Evolutionary conservation across 2,797 vertebrate genomes (phyloP).

Genomic region (Capromys pilorides): DNA sequence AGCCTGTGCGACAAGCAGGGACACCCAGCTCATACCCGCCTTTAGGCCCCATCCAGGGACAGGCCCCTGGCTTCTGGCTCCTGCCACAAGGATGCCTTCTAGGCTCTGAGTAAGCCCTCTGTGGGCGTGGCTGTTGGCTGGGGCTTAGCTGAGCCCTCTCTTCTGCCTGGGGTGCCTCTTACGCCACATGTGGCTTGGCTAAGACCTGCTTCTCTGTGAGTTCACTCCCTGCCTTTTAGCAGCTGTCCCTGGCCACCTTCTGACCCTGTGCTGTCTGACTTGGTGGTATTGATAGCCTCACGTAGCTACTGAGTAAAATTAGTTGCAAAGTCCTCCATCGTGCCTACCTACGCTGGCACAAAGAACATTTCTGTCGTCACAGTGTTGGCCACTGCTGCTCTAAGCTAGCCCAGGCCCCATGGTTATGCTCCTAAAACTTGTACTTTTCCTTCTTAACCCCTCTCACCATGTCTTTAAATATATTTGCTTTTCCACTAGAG

Average conservation of each 20-base stretch:
- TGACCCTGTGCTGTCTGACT: too few relatives aligned
- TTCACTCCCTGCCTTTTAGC: neutral
- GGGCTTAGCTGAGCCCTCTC: neutral
- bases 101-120: neutral
- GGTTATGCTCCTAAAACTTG: neutral
- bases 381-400: neutral
- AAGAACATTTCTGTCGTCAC: neutral
- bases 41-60: neutral
- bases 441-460: neutral
- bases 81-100: neutral
- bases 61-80: neutral
- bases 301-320: neutral
- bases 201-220: neutral
- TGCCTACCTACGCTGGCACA: rapidly evolving
- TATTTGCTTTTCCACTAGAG: neutral
- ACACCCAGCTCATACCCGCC: neutral
- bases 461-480: neutral
- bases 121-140: neutral
- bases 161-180: neutral
- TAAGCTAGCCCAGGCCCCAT: neutral
- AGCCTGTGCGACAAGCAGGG: neutral
- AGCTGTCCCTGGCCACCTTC: neutral
- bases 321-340: neutral
- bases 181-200: neutral
- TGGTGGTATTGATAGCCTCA: neutral